These are phyloP conservation scores for Rhegmatorhina hoffmannsi DNA, from an alignment of 2,113 vertebrate genomes.

Conservation along the genomic window DNA sequence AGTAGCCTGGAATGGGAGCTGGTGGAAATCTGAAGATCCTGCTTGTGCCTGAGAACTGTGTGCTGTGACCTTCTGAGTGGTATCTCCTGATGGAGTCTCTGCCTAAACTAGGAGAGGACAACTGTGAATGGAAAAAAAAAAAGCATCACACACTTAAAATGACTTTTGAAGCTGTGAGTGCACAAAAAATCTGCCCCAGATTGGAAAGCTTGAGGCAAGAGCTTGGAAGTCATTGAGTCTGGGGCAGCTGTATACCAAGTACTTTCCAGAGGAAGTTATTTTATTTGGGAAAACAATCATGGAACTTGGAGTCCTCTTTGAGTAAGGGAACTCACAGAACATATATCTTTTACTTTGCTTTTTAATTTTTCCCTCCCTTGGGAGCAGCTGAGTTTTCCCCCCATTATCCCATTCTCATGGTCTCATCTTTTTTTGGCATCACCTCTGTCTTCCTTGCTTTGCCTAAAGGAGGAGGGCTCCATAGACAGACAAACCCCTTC, in stretches of 20 bases:
- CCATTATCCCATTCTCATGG: not conserved
- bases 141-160: not conserved
- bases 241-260: not conserved
- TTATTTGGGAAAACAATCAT: not conserved
- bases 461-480: not conserved
- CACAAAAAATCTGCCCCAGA: not conserved
- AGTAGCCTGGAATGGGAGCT: not conserved
- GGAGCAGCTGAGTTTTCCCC: conserved; percentile 18
- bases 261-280: not conserved
- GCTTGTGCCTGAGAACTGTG: not conserved
- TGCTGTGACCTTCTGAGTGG: not conserved
- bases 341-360: rapidly evolving
- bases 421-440: not conserved
- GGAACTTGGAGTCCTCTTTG: not conserved
- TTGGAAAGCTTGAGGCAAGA: not conserved
- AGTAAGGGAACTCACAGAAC: not conserved
- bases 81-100: not conserved
- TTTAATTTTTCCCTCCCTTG: not conserved
- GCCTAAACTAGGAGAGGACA: not conserved
- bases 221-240: rapidly evolving
- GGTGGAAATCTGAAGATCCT: not conserved
- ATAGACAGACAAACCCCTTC: not conserved
- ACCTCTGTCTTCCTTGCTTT: not conserved
- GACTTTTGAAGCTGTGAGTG: not conserved
- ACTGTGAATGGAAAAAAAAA: not conserved